phyloP scores from a whole-genome alignment of 64 coral and sea anemone species.

The Hydrozoanthus tunicans region DNA sequence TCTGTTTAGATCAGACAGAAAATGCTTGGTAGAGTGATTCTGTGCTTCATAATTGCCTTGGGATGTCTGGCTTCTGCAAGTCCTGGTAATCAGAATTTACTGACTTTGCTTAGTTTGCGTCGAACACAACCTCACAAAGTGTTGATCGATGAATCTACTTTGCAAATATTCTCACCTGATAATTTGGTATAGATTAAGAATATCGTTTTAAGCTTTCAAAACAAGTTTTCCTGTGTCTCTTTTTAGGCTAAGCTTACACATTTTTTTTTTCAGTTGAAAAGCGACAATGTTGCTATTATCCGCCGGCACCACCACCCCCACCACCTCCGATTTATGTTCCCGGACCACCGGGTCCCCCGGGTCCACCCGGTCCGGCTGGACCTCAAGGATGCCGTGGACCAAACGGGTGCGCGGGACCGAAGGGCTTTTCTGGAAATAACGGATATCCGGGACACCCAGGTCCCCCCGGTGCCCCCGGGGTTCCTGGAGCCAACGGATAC shows the following conservation, averaged over 20 bases:
- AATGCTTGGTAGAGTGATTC: background rate
- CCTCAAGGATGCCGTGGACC: constrained; percentile 27
- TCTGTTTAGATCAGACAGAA: background rate
- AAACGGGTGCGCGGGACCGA: constrained; percentile 9
- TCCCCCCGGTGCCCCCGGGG: background rate
- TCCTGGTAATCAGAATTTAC: background rate
- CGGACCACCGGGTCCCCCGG: constrained; percentile 15
- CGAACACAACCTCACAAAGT: background rate
- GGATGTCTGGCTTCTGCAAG: constrained; percentile 1
- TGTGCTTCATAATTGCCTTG: background rate
- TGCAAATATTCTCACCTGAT: too few relatives aligned
- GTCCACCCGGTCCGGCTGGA: constrained; percentile 18
- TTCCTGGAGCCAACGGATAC: constrained; percentile 19
- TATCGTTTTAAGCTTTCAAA: too few relatives aligned
- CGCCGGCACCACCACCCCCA: background rate
- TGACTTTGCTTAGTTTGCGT: background rate
- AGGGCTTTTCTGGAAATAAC: constrained; percentile 22
- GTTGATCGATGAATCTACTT: too few relatives aligned
- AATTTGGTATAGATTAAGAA: too few relatives aligned
- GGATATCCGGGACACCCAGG: constrained; percentile 19
- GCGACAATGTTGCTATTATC: constrained; percentile 6
- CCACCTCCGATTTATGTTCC: constrained; percentile 12
- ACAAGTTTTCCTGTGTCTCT: too few relatives aligned
- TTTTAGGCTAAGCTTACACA: background rate
- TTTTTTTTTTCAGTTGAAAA: constrained; percentile 27